Percentiles rank a stretch among this genome's conserved stretches.
Conservation (phyloP, 2,113 vertebrate species). For the Centropristis striata region DNA sequence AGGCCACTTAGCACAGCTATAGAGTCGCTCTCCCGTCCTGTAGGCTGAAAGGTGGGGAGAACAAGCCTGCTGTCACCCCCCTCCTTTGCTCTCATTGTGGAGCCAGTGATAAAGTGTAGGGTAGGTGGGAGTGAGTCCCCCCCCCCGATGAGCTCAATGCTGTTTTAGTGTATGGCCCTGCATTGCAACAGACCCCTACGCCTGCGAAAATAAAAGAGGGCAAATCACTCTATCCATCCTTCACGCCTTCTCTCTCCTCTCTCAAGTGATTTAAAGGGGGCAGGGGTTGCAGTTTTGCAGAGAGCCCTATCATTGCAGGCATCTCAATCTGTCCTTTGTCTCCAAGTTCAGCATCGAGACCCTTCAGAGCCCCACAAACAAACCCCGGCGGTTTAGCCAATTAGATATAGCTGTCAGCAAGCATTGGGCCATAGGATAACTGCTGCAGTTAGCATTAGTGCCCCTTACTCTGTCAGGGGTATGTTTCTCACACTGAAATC, state of each 20-base stretch:
- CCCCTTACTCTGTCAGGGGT: conserved; percentile 46
- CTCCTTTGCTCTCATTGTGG: conserved; percentile 62
- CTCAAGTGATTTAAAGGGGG: conserved; percentile 35
- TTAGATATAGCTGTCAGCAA: conserved; percentile 79
- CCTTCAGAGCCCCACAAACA: conserved; percentile 66
- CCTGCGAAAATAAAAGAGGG: conserved; percentile 54
- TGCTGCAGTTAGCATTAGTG: conserved; percentile 44
- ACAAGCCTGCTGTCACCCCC: conserved; percentile 76
- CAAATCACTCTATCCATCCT: conserved; percentile 71
- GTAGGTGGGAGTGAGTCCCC: conserved; percentile 68
- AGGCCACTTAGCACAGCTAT: conserved; percentile 74
- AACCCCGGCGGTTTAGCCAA: conserved; percentile 68
- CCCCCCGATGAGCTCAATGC: conserved; percentile 58
- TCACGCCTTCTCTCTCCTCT: conserved; percentile 43
- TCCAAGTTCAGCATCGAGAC: conserved; percentile 32
- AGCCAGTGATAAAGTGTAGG: conserved; percentile 76
- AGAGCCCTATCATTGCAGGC: conserved; percentile 60
- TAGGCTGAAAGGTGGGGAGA: conserved; percentile 72
- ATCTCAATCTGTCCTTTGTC: conserved; percentile 75
- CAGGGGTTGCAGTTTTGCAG: conserved; percentile 26
- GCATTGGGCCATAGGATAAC: conserved; percentile 28
- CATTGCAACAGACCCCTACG: conserved; percentile 54
- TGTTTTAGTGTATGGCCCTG: conserved; percentile 65
- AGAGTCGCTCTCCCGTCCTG: conserved; percentile 56
- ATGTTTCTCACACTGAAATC: conserved; percentile 65